These are phyloP conservation scores for Pangasius sanitwongsei DNA, from an alignment of 2,797 vertebrate genomes.

Conservation along the genomic window DNA sequence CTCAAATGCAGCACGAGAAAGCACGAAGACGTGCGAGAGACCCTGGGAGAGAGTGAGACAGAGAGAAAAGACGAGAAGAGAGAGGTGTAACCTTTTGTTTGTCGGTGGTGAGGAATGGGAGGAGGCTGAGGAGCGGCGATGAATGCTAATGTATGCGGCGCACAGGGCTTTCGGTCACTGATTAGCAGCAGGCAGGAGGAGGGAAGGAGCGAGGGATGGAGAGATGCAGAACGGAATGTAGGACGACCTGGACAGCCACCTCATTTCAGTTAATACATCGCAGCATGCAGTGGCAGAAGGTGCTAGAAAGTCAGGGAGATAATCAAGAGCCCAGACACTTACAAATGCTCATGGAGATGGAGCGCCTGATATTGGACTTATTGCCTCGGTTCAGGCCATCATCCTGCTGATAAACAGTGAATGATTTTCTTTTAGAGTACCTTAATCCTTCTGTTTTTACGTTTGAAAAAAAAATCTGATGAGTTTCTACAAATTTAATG, in stretches of 20 bases:
- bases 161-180: slow-evolving; percentile 69
- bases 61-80: slow-evolving; percentile 42
- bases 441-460: slow-evolving; percentile 25
- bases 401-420: slow-evolving; percentile 76
- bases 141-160: slow-evolving; percentile 80
- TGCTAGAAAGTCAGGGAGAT: slow-evolving; percentile 79
- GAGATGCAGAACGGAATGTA: slow-evolving; percentile 71
- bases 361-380: slow-evolving; percentile 82
- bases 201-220: slow-evolving; percentile 72
- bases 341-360: slow-evolving; percentile 88
- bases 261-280: slow-evolving; percentile 95
- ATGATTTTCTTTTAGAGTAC: slow-evolving; percentile 60
- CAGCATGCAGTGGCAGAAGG: slow-evolving; percentile 78
- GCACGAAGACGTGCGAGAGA: slow-evolving; percentile 17
- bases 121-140: slow-evolving; percentile 66
- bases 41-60: slow-evolving; percentile 40
- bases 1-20: slow-evolving; percentile 40
- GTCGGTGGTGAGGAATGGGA: slow-evolving; percentile 54
- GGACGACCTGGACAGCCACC: slow-evolving; percentile 88
- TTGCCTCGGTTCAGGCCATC: slow-evolving; percentile 86
- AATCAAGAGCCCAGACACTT: slow-evolving; percentile 84
- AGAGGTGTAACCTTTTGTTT: slow-evolving; percentile 71
- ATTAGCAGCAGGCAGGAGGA: slow-evolving; percentile 72
- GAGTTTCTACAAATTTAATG: slow-evolving; percentile 64
- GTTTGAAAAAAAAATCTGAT: slow-evolving; percentile 58